A percentile compares a stretch with the other conserved stretches of the same genome.
phyloP scores from a whole-genome alignment of 2,797 vertebrate species.

The Ceryle rudis region DNA sequence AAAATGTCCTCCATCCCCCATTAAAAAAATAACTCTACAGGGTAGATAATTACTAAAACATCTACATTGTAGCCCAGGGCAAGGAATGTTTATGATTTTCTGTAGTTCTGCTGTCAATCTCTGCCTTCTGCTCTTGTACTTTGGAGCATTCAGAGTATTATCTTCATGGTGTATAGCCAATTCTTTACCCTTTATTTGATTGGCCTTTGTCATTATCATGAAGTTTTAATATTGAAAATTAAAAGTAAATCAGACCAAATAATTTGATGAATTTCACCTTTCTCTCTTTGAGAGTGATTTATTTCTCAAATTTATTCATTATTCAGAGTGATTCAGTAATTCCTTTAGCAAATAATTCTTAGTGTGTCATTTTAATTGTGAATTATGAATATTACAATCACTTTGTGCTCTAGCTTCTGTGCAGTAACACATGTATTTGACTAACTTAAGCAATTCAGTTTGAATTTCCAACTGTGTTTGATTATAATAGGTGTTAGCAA shows the following conservation, averaged over 20 bases:
- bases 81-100: not conserved
- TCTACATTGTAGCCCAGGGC: not conserved
- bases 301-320: slow-evolving; percentile 62
- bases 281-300: not conserved
- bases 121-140: not conserved
- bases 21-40: not conserved
- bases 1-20: not conserved
- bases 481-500: slow-evolving; percentile 51
- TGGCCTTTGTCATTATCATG: not conserved
- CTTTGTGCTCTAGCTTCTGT: slow-evolving; percentile 30
- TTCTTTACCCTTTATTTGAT: not conserved
- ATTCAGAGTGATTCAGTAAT: slow-evolving; percentile 48
- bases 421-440: not conserved
- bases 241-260: slow-evolving; percentile 21
- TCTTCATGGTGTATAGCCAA: not conserved
- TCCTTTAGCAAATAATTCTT: slow-evolving; percentile 35
- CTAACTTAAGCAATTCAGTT: slow-evolving; percentile 33
- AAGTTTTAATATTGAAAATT: slow-evolving; percentile 15
- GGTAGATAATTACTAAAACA: not conserved
- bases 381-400: slow-evolving; percentile 57
- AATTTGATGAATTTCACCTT: slow-evolving; percentile 18
- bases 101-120: not conserved
- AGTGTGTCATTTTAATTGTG: slow-evolving; percentile 47
- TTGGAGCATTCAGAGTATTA: not conserved
- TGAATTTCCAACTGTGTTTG: slow-evolving; percentile 55